Evolutionary conservation across 2,888 invertebrate genomes (phyloP), one percentile per base, ranked within the genome.

Genomic region (Pterobdella sp.): DNA sequence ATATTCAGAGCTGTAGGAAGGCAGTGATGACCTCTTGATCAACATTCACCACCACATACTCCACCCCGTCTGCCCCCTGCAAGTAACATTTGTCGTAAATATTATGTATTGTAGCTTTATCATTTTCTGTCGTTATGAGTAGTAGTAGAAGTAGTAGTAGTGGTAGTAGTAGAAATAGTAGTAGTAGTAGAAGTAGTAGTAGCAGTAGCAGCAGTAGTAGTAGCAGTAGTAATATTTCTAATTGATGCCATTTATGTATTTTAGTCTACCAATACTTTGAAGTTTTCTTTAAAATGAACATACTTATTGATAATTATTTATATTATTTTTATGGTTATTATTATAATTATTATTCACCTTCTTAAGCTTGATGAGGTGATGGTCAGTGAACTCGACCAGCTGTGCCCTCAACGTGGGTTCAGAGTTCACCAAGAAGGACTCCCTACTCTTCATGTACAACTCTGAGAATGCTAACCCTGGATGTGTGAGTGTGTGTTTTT

Each of bases 301-400:
- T 18, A 18, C 29, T 10, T 37, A 37, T 26, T 26, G 52, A 72
- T 14, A 10, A 68, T 72, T 52, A 22, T 36, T 0, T 63, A 72
- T 63, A 36, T 35, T 3, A 72, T 26, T 29, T 71, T 37, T 35
- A 31, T 29, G 22, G 26, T 34, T 36, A 68, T 26, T 10, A 18
- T 10, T 52, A 52, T 73, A 0, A n/a, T 34, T 36, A 18, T 22
- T 1, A 35, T 72, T 66, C 73, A 83, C 84, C 79, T 93, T 88
- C 81, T 90, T 91, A 73, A 88, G 88, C 82, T 89, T 90, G 2
- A 95, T 88, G 79, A 97, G 86, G 82, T 94, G 92, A 83, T 97
- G 97, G 84, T 97, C 96, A 68, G 92, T 86, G 84, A 96, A 97
- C 85, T 97, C 97, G 0, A 92, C 94, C 1, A 97, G 86, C 80